Percentiles rank a stretch among this genome's conserved stretches.
phyloP scores from a whole-genome alignment of 2,888 invertebrate species.

The Trichopria drosophilae region DNA sequence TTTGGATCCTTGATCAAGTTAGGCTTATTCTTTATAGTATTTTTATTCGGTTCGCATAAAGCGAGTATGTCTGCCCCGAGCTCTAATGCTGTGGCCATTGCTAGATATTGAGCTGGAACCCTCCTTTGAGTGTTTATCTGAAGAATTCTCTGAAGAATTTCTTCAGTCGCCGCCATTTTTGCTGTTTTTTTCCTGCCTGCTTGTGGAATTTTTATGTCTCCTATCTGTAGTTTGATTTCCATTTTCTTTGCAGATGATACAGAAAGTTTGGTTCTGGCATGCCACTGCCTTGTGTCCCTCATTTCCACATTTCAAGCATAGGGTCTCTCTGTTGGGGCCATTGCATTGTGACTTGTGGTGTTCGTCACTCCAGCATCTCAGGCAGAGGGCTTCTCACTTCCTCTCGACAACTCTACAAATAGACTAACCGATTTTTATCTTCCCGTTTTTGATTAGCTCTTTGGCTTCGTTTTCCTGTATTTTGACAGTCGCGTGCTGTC shows the following conservation, averaged over 20 bases:
- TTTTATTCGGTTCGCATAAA: slow-evolving; percentile 16
- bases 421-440: slow-evolving; percentile 20
- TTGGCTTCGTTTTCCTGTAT: neutral
- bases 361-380: slow-evolving; percentile 31
- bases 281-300: slow-evolving; percentile 19
- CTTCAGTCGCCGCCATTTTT: too few species aligned
- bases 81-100: slow-evolving; percentile 12
- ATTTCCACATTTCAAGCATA: slow-evolving; percentile 35
- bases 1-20: too few species aligned
- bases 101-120: slow-evolving; percentile 11
- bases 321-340: slow-evolving; percentile 28
- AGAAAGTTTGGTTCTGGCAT: slow-evolving; percentile 29
- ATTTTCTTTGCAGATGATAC: slow-evolving; percentile 27
- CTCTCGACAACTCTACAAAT: slow-evolving; percentile 27
- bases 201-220: neutral
- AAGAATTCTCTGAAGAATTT: slow-evolving; percentile 13
- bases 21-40: too few species aligned
- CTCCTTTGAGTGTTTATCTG: slow-evolving; percentile 19
- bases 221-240: neutral
- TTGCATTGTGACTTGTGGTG: slow-evolving; percentile 29
- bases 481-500: slow-evolving; percentile 25
- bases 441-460: neutral
- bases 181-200: neutral
- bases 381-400: slow-evolving; percentile 21
- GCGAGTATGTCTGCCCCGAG: slow-evolving; percentile 4